Percentiles rank a stretch among this genome's conserved stretches.
phyloP scores from a whole-genome alignment of 2,888 invertebrate genomes.

The Ophion ellenae region DNA sequence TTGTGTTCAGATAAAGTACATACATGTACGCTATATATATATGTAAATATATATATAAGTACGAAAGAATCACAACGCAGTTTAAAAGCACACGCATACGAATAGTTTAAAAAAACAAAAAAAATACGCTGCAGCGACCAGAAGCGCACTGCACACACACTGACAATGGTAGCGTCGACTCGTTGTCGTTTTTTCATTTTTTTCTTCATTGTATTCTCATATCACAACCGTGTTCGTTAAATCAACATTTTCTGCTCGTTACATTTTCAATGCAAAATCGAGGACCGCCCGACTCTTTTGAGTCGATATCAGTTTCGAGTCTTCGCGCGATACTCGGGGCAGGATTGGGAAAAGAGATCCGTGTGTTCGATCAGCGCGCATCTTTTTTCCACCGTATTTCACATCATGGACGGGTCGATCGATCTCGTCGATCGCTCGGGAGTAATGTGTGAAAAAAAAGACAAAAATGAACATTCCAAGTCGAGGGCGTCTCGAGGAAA shows the following conservation, averaged over 20 bases:
- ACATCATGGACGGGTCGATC: too few relatives aligned
- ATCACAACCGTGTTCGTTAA: not conserved
- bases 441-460: not conserved
- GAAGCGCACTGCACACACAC: constrained; percentile 82
- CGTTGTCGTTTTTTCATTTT: constrained; percentile 63
- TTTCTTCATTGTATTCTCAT: constrained; percentile 51
- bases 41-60: constrained; percentile 23
- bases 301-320: constrained; percentile 64
- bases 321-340: constrained; percentile 62
- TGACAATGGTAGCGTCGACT: constrained; percentile 78
- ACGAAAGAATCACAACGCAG: constrained; percentile 64
- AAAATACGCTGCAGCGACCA: constrained; percentile 76
- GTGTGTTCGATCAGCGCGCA: constrained; percentile 2
- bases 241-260: constrained; percentile 8
- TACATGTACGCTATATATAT: constrained; percentile 31
- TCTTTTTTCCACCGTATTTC: constrained; percentile 1
- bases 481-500: constrained; percentile 21
- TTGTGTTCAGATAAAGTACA: not conserved
- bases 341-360: not conserved
- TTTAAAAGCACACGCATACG: constrained; percentile 71
- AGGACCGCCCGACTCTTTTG: constrained; percentile 61
- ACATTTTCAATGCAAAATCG: constrained; percentile 48
- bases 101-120: constrained; percentile 7
- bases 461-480: not conserved
- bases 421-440: too few relatives aligned